These are phyloP conservation scores for Opisthograptis luteolata DNA, from an alignment of 2,888 invertebrate species.

Conservation along the genomic window DNA sequence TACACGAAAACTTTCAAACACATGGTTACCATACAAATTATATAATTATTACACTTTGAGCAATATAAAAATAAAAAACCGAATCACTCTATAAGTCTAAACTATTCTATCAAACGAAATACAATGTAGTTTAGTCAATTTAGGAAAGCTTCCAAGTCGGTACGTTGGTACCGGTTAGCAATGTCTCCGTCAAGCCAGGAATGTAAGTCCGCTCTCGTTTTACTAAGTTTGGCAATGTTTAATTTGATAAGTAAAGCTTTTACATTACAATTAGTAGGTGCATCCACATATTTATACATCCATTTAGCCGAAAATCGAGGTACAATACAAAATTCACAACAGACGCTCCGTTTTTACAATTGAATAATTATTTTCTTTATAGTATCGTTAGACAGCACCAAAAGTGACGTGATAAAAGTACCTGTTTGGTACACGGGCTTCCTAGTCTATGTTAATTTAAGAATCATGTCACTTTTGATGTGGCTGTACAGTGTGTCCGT, in stretches of 20 bases:
- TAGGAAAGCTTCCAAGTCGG: slow-evolving; percentile 35
- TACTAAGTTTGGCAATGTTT: slow-evolving; percentile 70
- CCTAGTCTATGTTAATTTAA: too few relatives aligned
- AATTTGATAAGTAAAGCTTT: slow-evolving; percentile 48
- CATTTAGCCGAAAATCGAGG: not conserved
- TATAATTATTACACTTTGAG: slow-evolving; percentile 75
- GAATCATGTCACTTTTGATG: too few relatives aligned
- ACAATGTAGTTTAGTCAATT: slow-evolving; percentile 26
- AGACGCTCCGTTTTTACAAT: slow-evolving; percentile 37
- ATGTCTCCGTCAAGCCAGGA: slow-evolving; percentile 60
- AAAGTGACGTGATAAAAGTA: slow-evolving; percentile 19
- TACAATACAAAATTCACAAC: slow-evolving; percentile 33
- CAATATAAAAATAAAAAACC: slow-evolving; percentile 82
- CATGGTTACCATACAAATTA: slow-evolving; percentile 70
- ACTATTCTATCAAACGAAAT: slow-evolving; percentile 54
- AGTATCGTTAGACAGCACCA: slow-evolving; percentile 1
- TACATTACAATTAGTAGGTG: slow-evolving; percentile 44
- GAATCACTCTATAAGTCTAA: slow-evolving; percentile 71
- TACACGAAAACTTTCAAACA: slow-evolving; percentile 78
- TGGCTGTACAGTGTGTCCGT: too few relatives aligned
- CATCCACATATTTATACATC: slow-evolving; percentile 23
- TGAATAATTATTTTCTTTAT: too few relatives aligned
- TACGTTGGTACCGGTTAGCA: slow-evolving; percentile 50
- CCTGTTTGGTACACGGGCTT: too few relatives aligned
- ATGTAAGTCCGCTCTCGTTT: slow-evolving; percentile 62